These are phyloP conservation scores for Batillaria attramentaria DNA, from an alignment of 1,140 invertebrate genomes.

Conservation along the genomic window DNA sequence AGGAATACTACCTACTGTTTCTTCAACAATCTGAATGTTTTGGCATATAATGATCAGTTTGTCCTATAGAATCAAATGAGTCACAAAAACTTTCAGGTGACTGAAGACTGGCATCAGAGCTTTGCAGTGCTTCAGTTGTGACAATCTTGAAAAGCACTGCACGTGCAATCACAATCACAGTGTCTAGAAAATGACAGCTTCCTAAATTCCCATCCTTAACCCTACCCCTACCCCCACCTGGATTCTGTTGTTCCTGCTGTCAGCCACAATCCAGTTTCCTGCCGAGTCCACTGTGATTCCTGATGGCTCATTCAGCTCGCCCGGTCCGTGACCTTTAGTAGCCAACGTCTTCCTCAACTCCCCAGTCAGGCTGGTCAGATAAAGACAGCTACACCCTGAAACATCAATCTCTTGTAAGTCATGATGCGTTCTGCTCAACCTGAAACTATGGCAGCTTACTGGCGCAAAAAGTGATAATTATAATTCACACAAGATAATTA, in stretches of 20 bases:
- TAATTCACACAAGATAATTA: too few relatives aligned
- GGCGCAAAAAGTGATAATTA: too few relatives aligned
- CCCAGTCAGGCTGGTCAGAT: constrained; percentile 44
- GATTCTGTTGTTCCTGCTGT: constrained; percentile 92
- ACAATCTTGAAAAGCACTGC: too few relatives aligned
- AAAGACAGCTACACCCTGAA: constrained; percentile 44
- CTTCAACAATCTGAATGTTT: not conserved
- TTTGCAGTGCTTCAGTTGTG: too few relatives aligned
- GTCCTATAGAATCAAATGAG: not conserved
- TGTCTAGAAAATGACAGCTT: too few relatives aligned
- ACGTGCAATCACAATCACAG: too few relatives aligned
- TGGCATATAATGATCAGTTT: not conserved
- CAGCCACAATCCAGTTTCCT: constrained; percentile 83
- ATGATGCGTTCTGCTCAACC: too few relatives aligned
- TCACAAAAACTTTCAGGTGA: not conserved
- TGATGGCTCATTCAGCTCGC: constrained; percentile 55
- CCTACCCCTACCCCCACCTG: constrained; percentile 78
- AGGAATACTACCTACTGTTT: not conserved
- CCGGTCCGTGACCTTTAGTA: constrained; percentile 33
- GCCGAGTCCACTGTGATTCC: constrained; percentile 55
- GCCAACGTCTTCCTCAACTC: constrained; percentile 43
- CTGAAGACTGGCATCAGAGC: not conserved
- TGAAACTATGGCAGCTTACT: too few relatives aligned
- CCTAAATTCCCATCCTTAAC: too few relatives aligned
- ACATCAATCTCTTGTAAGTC: too few relatives aligned